Evolutionary conservation across 1,140 invertebrate genomes (phyloP).

Genomic region (Panagrolaimus sp.): DNA sequence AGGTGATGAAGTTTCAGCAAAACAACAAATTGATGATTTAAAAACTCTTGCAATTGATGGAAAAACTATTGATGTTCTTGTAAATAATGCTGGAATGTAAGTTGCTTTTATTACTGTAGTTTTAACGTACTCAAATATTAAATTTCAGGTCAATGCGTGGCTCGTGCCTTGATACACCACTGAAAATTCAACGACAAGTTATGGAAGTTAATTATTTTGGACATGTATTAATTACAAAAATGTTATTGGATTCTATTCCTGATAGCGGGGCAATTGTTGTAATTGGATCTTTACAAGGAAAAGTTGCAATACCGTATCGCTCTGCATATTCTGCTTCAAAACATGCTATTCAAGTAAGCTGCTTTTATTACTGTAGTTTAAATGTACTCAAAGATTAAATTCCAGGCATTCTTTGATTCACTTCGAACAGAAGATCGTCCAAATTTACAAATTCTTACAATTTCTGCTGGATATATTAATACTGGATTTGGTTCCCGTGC

Average conservation of each 20-base stretch:
- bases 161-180: slow-evolving; percentile 68
- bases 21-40: slow-evolving; percentile 1
- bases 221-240: slow-evolving; percentile 77
- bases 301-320: slow-evolving; percentile 72
- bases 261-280: slow-evolving; percentile 75
- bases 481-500: slow-evolving; percentile 34
- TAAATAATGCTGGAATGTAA: slow-evolving; percentile 13
- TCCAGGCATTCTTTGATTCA: slow-evolving; percentile 59
- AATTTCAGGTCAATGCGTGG: slow-evolving; percentile 63
- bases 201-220: slow-evolving; percentile 92
- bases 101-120: too few species aligned
- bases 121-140: too few species aligned
- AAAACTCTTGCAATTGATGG: neutral
- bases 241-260: slow-evolving; percentile 72
- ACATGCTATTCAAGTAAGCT: slow-evolving; percentile 68
- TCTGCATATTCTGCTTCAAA: slow-evolving; percentile 77
- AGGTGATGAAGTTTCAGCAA: neutral
- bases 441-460: slow-evolving; percentile 32
- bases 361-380: neutral
- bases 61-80: slow-evolving; percentile 13
- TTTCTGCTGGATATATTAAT: slow-evolving; percentile 38
- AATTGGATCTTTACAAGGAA: slow-evolving; percentile 83
- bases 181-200: slow-evolving; percentile 77
- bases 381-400: neutral
- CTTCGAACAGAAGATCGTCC: slow-evolving; percentile 58